Evolutionary conservation across 2,888 invertebrate species (phyloP), one percentile per base, ranked within the genome.

Genomic region (Rhyacophila evoluta): DNA sequence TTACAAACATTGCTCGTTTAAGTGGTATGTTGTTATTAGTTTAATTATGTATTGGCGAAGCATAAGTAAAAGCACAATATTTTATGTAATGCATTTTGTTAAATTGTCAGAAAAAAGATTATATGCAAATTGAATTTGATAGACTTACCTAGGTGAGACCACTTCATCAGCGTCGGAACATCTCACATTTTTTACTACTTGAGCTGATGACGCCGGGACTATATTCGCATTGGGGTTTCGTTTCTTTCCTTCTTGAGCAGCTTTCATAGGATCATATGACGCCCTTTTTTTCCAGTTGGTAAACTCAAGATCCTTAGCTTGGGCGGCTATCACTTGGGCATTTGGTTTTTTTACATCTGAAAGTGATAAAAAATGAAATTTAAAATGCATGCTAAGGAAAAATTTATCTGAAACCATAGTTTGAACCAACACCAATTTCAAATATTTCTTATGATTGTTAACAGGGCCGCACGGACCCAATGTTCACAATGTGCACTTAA

Each of bases 251-350:
- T 97, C 96, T 19, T 96, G 96, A 0, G 97, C 98, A 0, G 98
- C 96, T 86, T 95, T 95, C 92, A 96, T 94, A 0, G 97, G 97
- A 86, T 97, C 96, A 86, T 97, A 97, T 77, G 94, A 95, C 83
- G 96, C 95, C 12, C 97, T 87, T 82, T 97, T 91, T 86, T 96
- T 95, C 97, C 97, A 97, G 84, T 96, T 96, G 83, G 95, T 94
- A 87, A 95, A 94, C 85, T 96, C 95, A 6, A 93, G 92, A 86
- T 95, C 95, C 84, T 94, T 93, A 68, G 93, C 68, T n/a, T 67
- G 37, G 38, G 73, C 71, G 36, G 38, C 33, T 1, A 25, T 27
- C 71, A 41, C 75, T 79, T 81, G 72, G 79, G 81, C 78, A 11
- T 15, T 91, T 2, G 91, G 91, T 81, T 91, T 91, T 84, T 91